A percentile compares a stretch with the other conserved stretches of the same genome.
Evolutionary conservation across 2,888 invertebrate genomes (phyloP).

Genomic region (Drosophila percnosoma): DNA sequence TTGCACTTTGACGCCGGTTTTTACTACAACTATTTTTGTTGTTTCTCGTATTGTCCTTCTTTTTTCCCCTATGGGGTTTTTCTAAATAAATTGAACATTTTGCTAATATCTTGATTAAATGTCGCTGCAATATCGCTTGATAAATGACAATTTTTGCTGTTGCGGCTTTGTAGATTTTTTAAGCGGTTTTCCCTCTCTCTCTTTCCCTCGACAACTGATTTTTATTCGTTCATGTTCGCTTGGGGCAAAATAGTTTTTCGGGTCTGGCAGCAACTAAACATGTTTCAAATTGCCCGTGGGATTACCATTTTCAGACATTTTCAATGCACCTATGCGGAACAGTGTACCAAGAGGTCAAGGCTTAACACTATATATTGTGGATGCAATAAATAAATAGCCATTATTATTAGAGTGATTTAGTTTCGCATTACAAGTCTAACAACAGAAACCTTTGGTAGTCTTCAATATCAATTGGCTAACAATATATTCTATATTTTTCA

Average conservation of each 20-base stretch:
- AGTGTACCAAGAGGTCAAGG: neutral
- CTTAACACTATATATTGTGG: neutral
- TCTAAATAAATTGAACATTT: slow-evolving; percentile 74
- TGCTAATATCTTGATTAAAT: slow-evolving; percentile 77
- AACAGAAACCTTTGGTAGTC: neutral
- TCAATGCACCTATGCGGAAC: neutral
- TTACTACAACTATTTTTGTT: slow-evolving; percentile 18
- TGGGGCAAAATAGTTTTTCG: slow-evolving; percentile 6
- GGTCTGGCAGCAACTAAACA: neutral
- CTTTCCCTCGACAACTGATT: neutral
- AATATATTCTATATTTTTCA: neutral
- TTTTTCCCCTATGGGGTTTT: slow-evolving; percentile 38
- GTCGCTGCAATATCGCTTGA: slow-evolving; percentile 65
- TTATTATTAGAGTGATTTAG: neutral
- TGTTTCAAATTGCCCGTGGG: neutral
- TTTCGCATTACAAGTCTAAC: neutral
- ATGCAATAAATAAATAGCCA: neutral
- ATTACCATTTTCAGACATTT: neutral
- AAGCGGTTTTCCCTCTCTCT: slow-evolving; percentile 5
- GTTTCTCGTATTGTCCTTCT: slow-evolving; percentile 29
- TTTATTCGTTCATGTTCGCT: slow-evolving; percentile 4
- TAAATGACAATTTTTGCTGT: slow-evolving; percentile 58
- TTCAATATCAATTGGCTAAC: neutral
- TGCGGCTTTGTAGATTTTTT: slow-evolving; percentile 35
- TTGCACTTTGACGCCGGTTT: slow-evolving; percentile 35